These are phyloP conservation scores for Plectus sambesii DNA, from an alignment of 1,140 invertebrate genomes.

Conservation along the genomic window DNA sequence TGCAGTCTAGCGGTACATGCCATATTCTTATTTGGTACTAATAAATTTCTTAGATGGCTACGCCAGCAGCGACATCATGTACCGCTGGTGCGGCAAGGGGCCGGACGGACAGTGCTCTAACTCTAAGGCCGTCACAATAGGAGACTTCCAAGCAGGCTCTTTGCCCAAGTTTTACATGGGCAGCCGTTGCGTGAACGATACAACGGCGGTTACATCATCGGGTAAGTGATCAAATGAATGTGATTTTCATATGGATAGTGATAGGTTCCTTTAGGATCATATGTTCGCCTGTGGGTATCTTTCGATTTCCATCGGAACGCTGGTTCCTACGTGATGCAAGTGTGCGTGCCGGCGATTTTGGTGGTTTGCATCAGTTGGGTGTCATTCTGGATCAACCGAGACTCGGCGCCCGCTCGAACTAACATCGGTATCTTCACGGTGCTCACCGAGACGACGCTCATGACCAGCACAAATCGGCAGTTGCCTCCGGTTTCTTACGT, in stretches of 20 bases:
- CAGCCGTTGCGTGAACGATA: conserved; percentile 24
- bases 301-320: conserved; percentile 93
- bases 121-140: too few relatives aligned
- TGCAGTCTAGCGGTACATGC: too few relatives aligned
- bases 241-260: neutral
- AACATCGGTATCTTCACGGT: conserved; percentile 33
- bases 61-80: too few relatives aligned
- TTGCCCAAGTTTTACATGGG: too few relatives aligned
- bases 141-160: too few relatives aligned
- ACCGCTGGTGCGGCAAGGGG: too few relatives aligned
- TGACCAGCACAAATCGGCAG: conserved; percentile 24
- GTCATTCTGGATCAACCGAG: conserved; percentile 48
- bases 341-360: conserved; percentile 91
- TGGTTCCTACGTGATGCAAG: conserved; percentile 97
- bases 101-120: too few relatives aligned
- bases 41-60: too few relatives aligned
- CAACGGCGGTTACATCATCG: conserved; percentile 21
- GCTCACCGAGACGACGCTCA: conserved; percentile 34
- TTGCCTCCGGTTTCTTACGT: conserved; percentile 34
- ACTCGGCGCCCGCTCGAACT: conserved; percentile 29
- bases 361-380: conserved; percentile 98
- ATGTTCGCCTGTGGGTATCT: conserved; percentile 85
- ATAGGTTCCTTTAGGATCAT: conserved; percentile 77
- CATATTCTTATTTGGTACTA: too few relatives aligned
- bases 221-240: conserved; percentile 13